Evolutionary conservation across 2,888 invertebrate genomes (phyloP), one percentile per base, ranked within the genome.

Genomic region (Cerastis rubricosa): DNA sequence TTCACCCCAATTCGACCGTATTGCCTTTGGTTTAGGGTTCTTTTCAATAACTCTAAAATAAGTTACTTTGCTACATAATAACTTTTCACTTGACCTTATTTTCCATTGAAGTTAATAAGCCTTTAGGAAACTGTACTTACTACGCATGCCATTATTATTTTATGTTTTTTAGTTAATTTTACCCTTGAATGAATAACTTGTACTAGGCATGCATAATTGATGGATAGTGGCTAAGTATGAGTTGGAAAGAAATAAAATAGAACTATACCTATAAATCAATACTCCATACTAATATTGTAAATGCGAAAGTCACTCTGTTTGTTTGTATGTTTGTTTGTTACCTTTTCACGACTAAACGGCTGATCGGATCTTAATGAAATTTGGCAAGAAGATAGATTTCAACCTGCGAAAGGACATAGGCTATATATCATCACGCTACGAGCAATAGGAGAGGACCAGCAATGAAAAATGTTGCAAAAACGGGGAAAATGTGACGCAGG

Each of bases 1-100:
- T 76, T 22, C 40, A 17, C 61, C 59, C 64, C 40, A 66, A 47
- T 64, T 67, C 61, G 35, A 40, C 69, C 71, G 43, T 76, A 74
- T 49, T 63, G 11, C n/a, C 40, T 57, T 77, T 68, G 57, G 29
- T 51, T 29, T 66, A 69, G 12, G 54, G 65, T 69, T 73, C 47
- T 61, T 77, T 72, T 73, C 19, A 61, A 57, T 72, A 29, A 72
- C 45, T 67, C 47, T 51, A 22, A 59, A 71, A 71, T 43, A 64
- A 68, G 54, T 74, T 65, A 69, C 25, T 14, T 63, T 11, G 22
- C 19, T 17, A 35, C 12, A 9, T 25, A n/a, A 59, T 64, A 68
- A 70, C 40, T 63, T 82, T 65, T 47, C 25, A 73, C 45, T 57
- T 68, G 71, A 40, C 77, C 71, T 25, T 65, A 47, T 68, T 85